A percentile compares a stretch with the other conserved stretches of the same genome.
These are phyloP conservation scores for Heteromurus nitidus DNA, from an alignment of 2,888 invertebrate genomes.

Conservation along the genomic window DNA sequence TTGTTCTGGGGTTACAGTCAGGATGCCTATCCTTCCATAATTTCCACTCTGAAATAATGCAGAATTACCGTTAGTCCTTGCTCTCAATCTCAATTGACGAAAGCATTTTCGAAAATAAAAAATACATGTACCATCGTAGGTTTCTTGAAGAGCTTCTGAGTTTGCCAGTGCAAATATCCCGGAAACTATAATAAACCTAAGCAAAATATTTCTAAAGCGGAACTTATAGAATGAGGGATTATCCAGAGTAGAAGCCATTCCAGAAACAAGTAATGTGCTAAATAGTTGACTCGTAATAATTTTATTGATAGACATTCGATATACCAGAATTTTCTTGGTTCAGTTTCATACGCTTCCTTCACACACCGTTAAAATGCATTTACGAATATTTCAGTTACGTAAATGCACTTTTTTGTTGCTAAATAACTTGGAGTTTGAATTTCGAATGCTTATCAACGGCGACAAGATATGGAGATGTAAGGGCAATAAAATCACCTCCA, in stretches of 20 bases:
- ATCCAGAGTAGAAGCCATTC: too few relatives aligned
- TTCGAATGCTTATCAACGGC: background rate
- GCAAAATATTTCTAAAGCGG: too few relatives aligned
- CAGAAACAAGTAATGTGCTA: background rate
- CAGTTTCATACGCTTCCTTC: background rate
- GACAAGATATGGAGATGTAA: background rate
- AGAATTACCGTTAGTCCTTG: too few relatives aligned
- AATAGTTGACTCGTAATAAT: background rate
- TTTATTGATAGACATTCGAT: background rate
- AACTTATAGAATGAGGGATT: too few relatives aligned
- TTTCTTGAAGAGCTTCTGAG: too few relatives aligned
- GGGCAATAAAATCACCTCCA: background rate
- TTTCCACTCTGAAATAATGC: constrained; percentile 23
- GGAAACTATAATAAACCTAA: too few relatives aligned
- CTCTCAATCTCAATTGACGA: too few relatives aligned
- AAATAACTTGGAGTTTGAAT: too few relatives aligned
- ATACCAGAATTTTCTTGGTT: too few relatives aligned
- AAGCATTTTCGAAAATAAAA: too few relatives aligned
- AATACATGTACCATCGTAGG: too few relatives aligned
- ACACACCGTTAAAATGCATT: background rate
- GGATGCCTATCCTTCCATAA: constrained; percentile 27
- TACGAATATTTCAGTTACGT: background rate
- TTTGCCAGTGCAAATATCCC: too few relatives aligned
- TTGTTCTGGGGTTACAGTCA: constrained; percentile 43
- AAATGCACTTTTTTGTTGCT: background rate